A percentile compares a stretch with the other conserved stretches of the same genome.
phyloP scores from a whole-genome alignment of 2,113 vertebrate species.

The Melanerpes aurifrons region DNA sequence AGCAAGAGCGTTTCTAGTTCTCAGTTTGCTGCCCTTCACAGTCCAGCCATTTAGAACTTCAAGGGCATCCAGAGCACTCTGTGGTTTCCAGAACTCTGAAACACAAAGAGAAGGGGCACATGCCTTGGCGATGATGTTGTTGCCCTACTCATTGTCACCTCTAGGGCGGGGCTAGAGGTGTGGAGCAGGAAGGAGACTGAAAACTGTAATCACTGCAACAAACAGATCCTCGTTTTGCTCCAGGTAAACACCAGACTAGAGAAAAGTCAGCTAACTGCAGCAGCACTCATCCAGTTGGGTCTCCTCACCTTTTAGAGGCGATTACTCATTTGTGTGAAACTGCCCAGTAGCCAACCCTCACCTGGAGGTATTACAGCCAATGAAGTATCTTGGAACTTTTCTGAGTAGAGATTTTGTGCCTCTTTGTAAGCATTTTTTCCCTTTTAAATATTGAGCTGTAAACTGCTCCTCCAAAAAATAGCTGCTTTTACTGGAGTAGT shows the following conservation, averaged over 20 bases:
- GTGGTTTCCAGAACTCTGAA: constrained; percentile 81
- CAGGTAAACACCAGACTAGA: background rate
- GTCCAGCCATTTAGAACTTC: constrained; percentile 43
- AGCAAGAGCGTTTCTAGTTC: constrained; percentile 79
- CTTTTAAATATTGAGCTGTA: background rate
- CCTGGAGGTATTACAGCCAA: background rate
- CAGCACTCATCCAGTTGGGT: background rate
- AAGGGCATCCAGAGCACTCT: constrained; percentile 71
- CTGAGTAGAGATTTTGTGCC: background rate
- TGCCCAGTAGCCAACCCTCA: background rate
- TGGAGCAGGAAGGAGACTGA: background rate
- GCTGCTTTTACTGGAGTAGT: background rate
- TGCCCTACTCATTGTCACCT: background rate
- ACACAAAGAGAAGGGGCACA: background rate
- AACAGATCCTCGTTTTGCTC: background rate
- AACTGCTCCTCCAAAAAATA: background rate
- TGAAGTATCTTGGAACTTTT: background rate
- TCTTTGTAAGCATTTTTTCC: background rate
- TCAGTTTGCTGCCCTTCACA: constrained; percentile 40
- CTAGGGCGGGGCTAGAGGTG: background rate
- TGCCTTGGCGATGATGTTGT: background rate
- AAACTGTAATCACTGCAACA: background rate
- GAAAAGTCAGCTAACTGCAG: background rate
- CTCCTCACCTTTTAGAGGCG: background rate
- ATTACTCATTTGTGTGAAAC: background rate